Conservation (phyloP, 2,888 invertebrate species). For the Enchytraeus crypticus region DNA sequence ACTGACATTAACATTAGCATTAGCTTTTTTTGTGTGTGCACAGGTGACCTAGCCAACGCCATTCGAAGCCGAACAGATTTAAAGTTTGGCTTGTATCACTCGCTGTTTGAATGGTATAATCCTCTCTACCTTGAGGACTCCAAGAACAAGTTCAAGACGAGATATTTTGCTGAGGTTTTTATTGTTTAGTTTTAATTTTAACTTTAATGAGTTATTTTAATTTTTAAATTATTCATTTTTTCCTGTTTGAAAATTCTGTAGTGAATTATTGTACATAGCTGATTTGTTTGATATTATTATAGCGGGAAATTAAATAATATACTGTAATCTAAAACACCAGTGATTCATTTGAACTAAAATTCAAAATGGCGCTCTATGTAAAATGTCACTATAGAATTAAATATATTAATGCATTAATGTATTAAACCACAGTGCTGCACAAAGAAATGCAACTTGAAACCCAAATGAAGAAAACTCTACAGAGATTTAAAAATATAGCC, state of each 20-base stretch:
- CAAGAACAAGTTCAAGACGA: constrained; percentile 24
- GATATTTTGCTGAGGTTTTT: constrained; percentile 24
- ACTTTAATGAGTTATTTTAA: background rate
- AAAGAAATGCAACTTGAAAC: too few relatives aligned
- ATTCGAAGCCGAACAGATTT: constrained; percentile 49
- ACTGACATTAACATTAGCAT: too few relatives aligned
- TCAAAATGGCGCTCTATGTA: too few relatives aligned
- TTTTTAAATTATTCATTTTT: background rate
- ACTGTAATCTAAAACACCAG: too few relatives aligned
- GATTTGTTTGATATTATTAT: too few relatives aligned
- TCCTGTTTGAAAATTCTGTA: background rate
- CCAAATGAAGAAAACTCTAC: too few relatives aligned
- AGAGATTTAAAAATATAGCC: too few relatives aligned
- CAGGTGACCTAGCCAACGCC: constrained; percentile 38
- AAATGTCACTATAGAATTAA: too few relatives aligned
- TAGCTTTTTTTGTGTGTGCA: background rate
- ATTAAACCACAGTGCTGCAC: too few relatives aligned
- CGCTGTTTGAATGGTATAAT: constrained; percentile 47
- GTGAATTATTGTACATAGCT: background rate
- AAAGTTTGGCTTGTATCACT: constrained; percentile 50
- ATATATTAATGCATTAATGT: too few relatives aligned
- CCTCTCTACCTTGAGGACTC: constrained; percentile 42
- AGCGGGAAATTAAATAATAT: too few relatives aligned
- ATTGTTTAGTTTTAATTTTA: background rate
- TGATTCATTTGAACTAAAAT: too few relatives aligned